Conservation (phyloP, 2,888 invertebrate genomes). For the Rhamnusium bicolor region DNA sequence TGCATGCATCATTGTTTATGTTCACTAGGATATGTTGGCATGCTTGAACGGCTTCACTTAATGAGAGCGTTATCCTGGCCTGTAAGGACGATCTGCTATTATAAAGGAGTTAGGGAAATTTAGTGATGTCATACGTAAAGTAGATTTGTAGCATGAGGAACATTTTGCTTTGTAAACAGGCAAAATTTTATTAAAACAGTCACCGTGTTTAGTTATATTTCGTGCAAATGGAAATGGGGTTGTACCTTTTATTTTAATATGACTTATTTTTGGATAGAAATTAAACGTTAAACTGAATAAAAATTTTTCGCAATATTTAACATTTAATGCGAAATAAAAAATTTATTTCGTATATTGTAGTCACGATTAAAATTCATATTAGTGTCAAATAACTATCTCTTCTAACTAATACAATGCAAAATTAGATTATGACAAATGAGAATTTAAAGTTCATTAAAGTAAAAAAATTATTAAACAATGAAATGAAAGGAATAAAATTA, state of each 20-base stretch:
- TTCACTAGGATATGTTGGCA: slow-evolving; percentile 59
- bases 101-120: slow-evolving; percentile 54
- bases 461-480: too few species aligned
- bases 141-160: slow-evolving; percentile 39
- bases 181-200: slow-evolving; percentile 9
- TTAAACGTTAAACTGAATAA: background rate
- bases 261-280: background rate
- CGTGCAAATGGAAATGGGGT: background rate
- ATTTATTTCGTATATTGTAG: too few species aligned
- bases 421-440: too few species aligned
- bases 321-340: too few species aligned
- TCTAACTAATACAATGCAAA: too few species aligned
- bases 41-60: slow-evolving; percentile 57
- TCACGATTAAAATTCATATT: too few species aligned
- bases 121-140: slow-evolving; percentile 50
- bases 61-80: slow-evolving; percentile 58
- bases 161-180: background rate
- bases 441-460: too few species aligned
- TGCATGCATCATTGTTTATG: slow-evolving; percentile 63
- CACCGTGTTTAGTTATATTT: background rate
- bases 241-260: background rate
- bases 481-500: too few species aligned
- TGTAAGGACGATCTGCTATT: slow-evolving; percentile 56
- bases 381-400: too few species aligned
- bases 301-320: too few species aligned